phyloP scores from a whole-genome alignment of 2,113 vertebrate genomes.

The Oryzias melastigma region DNA sequence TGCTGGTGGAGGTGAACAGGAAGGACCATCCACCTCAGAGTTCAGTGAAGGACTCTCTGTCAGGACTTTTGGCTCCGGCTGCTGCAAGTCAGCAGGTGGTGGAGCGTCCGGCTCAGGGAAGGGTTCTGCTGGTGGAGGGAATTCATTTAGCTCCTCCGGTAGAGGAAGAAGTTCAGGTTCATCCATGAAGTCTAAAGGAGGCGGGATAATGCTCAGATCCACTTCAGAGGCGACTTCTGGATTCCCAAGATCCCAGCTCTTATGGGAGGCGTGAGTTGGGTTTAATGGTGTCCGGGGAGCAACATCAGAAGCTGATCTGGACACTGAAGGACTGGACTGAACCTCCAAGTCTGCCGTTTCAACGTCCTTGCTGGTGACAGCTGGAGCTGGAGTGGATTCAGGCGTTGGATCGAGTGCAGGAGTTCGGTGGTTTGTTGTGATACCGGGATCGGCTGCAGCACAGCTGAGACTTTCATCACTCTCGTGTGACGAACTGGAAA shows the following conservation, averaged over 20 bases:
- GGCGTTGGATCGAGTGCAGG: slow-evolving; percentile 6
- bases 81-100: slow-evolving; percentile 28
- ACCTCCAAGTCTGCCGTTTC: not conserved
- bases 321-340: not conserved
- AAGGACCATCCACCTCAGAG: slow-evolving; percentile 5
- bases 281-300: not conserved
- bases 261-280: slow-evolving; percentile 3
- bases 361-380: not conserved
- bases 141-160: slow-evolving; percentile 2
- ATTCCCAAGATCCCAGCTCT: not conserved
- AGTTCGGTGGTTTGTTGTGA: not conserved
- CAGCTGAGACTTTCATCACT: not conserved
- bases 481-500: slow-evolving; percentile 29
- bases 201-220: slow-evolving; percentile 62
- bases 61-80: slow-evolving; percentile 45
- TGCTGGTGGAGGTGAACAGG: not conserved
- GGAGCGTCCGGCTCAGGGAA: not conserved
- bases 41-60: slow-evolving; percentile 33
- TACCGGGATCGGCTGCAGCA: not conserved
- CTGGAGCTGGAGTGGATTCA: slow-evolving; percentile 1
- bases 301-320: not conserved
- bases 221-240: slow-evolving; percentile 7
- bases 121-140: not conserved
- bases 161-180: slow-evolving; percentile 16
- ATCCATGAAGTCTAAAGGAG: slow-evolving; percentile 80